Percentiles rank a stretch among this genome's conserved stretches.
These are phyloP conservation scores for Bolinopsis microptera DNA, from an alignment of 37 sponge, comb jelly and placozoan species.

Conservation along the genomic window DNA sequence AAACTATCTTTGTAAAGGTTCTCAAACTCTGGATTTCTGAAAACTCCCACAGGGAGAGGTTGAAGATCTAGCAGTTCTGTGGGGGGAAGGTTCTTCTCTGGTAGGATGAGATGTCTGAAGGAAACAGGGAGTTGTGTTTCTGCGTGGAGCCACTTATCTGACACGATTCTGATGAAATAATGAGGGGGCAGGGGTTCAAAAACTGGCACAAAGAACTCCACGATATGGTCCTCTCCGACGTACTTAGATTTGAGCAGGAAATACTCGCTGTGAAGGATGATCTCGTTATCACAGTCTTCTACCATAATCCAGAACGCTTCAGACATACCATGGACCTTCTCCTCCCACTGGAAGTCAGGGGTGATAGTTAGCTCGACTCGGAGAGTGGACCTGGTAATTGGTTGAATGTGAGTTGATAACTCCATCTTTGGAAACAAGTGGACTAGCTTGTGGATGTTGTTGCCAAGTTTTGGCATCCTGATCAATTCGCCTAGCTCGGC, in stretches of 20 bases:
- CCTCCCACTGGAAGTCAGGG: conserved; percentile 99
- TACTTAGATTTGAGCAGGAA: conserved; percentile 96
- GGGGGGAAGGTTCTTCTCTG: conserved; percentile 97
- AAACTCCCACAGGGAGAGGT: conserved; percentile 94
- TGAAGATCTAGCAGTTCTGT: conserved; percentile 97
- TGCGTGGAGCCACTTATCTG: conserved; percentile 80
- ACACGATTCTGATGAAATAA: conserved; percentile 91
- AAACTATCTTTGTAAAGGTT: conserved; percentile 85
- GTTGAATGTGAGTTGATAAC: conserved; percentile 93
- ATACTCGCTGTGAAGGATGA: conserved; percentile 92
- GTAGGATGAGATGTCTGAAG: conserved; percentile 95
- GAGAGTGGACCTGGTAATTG: conserved; percentile 94
- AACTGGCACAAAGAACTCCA: conserved; percentile 95
- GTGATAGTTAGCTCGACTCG: conserved; percentile 95
- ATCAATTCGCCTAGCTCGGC: conserved; percentile 97
- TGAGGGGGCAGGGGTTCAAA: conserved; percentile 99
- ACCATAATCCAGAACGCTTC: conserved; percentile 97
- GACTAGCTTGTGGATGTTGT: conserved; percentile 93
- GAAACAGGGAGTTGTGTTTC: conserved; percentile 95
- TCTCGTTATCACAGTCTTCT: conserved; percentile 97
- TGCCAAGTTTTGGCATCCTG: conserved; percentile 97
- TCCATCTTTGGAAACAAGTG: conserved; percentile 97
- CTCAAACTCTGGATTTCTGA: conserved; percentile 82
- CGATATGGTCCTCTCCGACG: conserved; percentile 81
- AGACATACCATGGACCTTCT: conserved; percentile 91